Evolutionary conservation across 2,888 invertebrate species (phyloP).

Genomic region (Epirrita christyi): DNA sequence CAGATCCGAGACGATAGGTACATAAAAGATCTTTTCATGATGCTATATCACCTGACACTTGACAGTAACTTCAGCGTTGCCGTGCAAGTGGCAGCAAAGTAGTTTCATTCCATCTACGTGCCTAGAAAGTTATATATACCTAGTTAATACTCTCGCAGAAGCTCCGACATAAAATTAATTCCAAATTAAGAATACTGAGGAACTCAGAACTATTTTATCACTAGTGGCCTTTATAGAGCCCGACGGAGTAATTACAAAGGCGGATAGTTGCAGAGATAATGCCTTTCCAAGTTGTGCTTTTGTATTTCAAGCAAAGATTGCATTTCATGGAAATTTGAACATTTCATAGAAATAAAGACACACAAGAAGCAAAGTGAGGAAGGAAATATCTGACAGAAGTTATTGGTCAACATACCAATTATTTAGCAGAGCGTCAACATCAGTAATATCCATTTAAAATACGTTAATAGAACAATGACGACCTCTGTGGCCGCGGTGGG

Average conservation of each 20-base stretch:
- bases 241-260: slow-evolving; percentile 19
- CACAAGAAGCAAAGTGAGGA: too few species aligned
- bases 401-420: too few species aligned
- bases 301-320: too few species aligned
- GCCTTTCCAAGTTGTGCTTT: slow-evolving; percentile 7
- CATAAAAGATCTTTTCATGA: slow-evolving; percentile 8
- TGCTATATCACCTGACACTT: slow-evolving; percentile 10
- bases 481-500: too few species aligned
- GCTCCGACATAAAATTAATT: slow-evolving; percentile 26
- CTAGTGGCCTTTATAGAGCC: slow-evolving; percentile 10
- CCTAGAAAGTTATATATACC: slow-evolving; percentile 20
- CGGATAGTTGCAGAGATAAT: slow-evolving; percentile 14
- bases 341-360: too few species aligned
- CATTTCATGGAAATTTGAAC: too few species aligned
- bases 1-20: background rate
- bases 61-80: slow-evolving; percentile 9
- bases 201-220: slow-evolving; percentile 20
- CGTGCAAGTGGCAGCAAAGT: slow-evolving; percentile 17
- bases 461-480: too few species aligned
- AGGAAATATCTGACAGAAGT: too few species aligned
- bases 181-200: slow-evolving; percentile 10
- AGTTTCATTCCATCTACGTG: slow-evolving; percentile 30
- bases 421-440: too few species aligned
- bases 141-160: slow-evolving; percentile 9
- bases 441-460: too few species aligned